These are phyloP conservation scores for Acrobasis repandana DNA, from an alignment of 2,888 invertebrate species.

Conservation along the genomic window DNA sequence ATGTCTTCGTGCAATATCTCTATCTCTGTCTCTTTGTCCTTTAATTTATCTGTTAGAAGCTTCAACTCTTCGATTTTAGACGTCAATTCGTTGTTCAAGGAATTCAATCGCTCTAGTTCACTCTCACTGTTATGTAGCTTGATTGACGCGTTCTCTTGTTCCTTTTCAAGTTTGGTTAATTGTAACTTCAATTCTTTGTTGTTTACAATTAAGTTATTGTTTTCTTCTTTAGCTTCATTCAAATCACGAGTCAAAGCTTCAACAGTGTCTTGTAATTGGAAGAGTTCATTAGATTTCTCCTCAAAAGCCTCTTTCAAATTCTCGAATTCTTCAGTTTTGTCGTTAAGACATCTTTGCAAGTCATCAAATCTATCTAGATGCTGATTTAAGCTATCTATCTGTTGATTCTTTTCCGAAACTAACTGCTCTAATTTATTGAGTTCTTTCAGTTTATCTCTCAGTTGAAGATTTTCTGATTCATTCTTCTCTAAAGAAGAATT, in stretches of 20 bases:
- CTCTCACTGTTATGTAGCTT: conserved; percentile 67
- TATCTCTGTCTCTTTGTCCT: conserved; percentile 80
- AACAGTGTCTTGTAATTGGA: conserved; percentile 66
- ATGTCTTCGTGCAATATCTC: conserved; percentile 80
- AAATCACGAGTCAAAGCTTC: conserved; percentile 62
- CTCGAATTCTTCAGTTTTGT: conserved; percentile 75
- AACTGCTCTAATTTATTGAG: conserved; percentile 78
- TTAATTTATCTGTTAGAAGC: conserved; percentile 65
- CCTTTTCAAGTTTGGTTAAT: conserved; percentile 70
- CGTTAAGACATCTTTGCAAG: conserved; percentile 74
- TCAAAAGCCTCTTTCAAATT: conserved; percentile 74
- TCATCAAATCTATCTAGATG: conserved; percentile 75
- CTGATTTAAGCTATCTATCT: conserved; percentile 77
- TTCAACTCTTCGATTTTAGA: conserved; percentile 71
- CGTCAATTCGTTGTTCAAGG: conserved; percentile 64
- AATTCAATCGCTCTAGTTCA: conserved; percentile 64
- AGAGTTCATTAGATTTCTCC: conserved; percentile 68
- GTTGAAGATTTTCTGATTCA: conserved; percentile 70
- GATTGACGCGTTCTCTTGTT: conserved; percentile 70
- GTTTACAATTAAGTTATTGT: conserved; percentile 58
- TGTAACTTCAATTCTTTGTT: conserved; percentile 68
- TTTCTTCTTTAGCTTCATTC: conserved; percentile 67
- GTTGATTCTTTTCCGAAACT: conserved; percentile 80
- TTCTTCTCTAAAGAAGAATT: conserved; percentile 62
- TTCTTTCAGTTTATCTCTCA: conserved; percentile 75